Conservation (phyloP, 2,888 invertebrate genomes). For the Macroteleia sp. region DNA sequence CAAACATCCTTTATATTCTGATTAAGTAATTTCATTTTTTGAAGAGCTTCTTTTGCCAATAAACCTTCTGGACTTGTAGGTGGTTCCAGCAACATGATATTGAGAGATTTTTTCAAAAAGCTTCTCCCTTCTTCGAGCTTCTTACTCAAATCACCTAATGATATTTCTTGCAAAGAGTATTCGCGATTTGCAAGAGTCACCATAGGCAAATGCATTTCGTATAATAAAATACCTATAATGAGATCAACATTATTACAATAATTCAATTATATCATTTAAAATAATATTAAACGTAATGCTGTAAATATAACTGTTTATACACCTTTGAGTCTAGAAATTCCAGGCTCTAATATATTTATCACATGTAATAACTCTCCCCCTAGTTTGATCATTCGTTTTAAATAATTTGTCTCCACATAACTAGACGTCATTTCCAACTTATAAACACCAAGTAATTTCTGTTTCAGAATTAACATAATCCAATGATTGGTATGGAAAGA, state of each 20-base stretch:
- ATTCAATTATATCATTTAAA: background rate
- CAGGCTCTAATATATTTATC: slow-evolving; percentile 88
- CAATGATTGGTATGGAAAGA: slow-evolving; percentile 88
- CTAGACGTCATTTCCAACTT: slow-evolving; percentile 71
- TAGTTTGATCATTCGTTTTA: slow-evolving; percentile 87
- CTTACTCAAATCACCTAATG: slow-evolving; percentile 85
- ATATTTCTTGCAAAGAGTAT: slow-evolving; percentile 87
- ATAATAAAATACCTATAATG: slow-evolving; percentile 89
- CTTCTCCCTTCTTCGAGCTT: slow-evolving; percentile 86
- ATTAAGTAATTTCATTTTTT: slow-evolving; percentile 87
- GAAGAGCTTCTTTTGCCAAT: slow-evolving; percentile 88
- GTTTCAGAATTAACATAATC: slow-evolving; percentile 88
- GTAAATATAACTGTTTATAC: slow-evolving; percentile 18
- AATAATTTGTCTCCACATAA: slow-evolving; percentile 84
- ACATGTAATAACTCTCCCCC: slow-evolving; percentile 88
- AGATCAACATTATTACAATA: too few relatives aligned
- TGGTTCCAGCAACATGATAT: slow-evolving; percentile 89
- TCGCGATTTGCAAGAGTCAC: slow-evolving; percentile 88
- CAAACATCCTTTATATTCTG: slow-evolving; percentile 83
- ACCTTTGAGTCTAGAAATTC: slow-evolving; percentile 89
- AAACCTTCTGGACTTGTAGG: slow-evolving; percentile 89
- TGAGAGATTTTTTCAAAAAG: slow-evolving; percentile 87
- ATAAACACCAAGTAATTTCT: slow-evolving; percentile 87
- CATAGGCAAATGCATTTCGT: slow-evolving; percentile 89
- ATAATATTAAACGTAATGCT: background rate